Conservation (phyloP, 2,888 invertebrate species). For the Acleris holmiana region DNA sequence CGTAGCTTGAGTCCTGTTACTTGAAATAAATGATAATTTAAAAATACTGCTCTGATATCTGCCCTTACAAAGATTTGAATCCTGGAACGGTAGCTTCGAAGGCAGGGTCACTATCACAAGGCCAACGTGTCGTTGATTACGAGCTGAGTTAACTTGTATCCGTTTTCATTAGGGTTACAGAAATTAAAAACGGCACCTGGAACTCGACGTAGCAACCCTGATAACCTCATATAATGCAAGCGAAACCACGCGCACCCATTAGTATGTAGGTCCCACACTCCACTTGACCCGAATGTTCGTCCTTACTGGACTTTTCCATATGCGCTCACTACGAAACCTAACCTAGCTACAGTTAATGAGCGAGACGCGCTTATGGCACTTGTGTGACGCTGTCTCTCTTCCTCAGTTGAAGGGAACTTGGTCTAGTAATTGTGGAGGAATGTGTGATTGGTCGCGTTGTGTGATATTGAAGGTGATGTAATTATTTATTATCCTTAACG, state of each 20-base stretch:
- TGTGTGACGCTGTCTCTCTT: not conserved
- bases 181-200: no score
- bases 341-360: not conserved
- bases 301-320: conserved; percentile 41
- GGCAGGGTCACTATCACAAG: no score
- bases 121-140: no score
- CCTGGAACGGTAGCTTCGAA: no score
- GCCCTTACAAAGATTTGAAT: no score
- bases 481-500: no score
- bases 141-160: no score
- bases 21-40: no score
- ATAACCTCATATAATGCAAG: not conserved
- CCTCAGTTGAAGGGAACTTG: not conserved
- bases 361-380: not conserved
- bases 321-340: conserved; percentile 14
- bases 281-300: conserved; percentile 43
- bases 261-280: conserved; percentile 30
- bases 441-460: conserved; percentile 1
- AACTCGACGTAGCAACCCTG: not conserved
- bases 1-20: no score
- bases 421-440: conserved; percentile 12
- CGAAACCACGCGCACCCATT: conserved; percentile 6
- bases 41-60: no score
- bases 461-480: no score
- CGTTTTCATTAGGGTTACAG: no score